Percentiles rank a stretch among this genome's conserved stretches.
Conservation (phyloP, 2,113 vertebrate species). For the Nothoprocta perdicaria region DNA sequence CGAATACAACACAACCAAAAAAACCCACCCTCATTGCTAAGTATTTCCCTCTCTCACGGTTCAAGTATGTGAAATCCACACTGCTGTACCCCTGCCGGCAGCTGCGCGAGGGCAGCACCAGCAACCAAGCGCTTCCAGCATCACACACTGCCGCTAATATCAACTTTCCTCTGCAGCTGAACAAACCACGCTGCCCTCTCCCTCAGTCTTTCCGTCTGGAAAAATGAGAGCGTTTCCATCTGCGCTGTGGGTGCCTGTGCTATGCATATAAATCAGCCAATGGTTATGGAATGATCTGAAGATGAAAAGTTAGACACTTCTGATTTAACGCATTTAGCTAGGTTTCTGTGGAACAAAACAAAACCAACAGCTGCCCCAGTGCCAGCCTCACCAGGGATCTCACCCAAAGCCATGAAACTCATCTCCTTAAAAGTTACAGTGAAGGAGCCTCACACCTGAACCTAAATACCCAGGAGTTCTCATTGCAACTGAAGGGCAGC, state of each 20-base stretch:
- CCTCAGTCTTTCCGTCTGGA: constrained; percentile 46
- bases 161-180: constrained; percentile 43
- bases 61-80: background rate
- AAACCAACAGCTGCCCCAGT: background rate
- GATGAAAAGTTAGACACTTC: background rate
- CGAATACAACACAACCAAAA: accelerated
- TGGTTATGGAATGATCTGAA: background rate
- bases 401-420: background rate
- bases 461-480: background rate
- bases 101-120: background rate
- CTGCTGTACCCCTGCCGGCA: background rate
- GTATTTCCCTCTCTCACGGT: background rate
- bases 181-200: constrained; percentile 19
- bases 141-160: background rate
- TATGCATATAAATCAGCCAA: constrained; percentile 2
- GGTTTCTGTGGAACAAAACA: background rate
- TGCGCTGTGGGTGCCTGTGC: background rate
- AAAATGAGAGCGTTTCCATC: constrained; percentile 43
- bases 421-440: background rate
- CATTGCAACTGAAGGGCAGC: background rate
- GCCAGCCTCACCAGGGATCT: background rate
- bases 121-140: background rate
- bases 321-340: background rate
- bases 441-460: background rate
- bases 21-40: background rate